Evolutionary conservation across 2,888 invertebrate genomes (phyloP), one percentile per base, ranked within the genome.

Genomic region (Fabriciana adippe): DNA sequence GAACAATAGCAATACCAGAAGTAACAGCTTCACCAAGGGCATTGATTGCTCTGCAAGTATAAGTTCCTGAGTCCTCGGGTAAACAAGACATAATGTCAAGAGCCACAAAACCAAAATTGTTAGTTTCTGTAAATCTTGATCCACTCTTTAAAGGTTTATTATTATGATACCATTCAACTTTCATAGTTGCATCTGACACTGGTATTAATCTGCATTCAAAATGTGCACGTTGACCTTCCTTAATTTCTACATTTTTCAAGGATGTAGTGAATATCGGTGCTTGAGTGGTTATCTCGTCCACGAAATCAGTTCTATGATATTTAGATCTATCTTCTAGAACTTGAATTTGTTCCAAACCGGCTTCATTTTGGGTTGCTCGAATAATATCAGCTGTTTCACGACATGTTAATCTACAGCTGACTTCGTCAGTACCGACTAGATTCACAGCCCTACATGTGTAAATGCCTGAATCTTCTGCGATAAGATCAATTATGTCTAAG

Each of bases 81-180:
- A 98, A 96, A 69, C 98, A 97, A 76, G 98, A 97, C 93, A 98
- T 95, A 76, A 99, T 98, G 83, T 99, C 99, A 68, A 99, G 93
- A 31, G 99, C 98, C 15, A 99, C 99, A 84, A 98, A 99, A 55
- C 99, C 99, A 85, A 99, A 99, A 89, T 98, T 99, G 82, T 98
- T 97, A 11, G 98, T 97, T 89, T 99, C 98, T 14, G 97, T 97
- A 86, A 99, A 99, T 78, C 99, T 95, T 8, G 98, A 98, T 54
- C 99, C 98, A 72, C 97, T 97, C 87, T 98, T 97, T 0, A 98
- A 93, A 0, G 98, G 97, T 74, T 94, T 94, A 78, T 97, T 97
- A 81, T 99, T 98, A 81, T 98, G 97, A 91, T 97, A 98, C 98
- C 99, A 99, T 88, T 98, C 97, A 0, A 99, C 97, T 85, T 96